phyloP scores from a whole-genome alignment of 1,140 invertebrate species.

The Aphis craccivora region DNA sequence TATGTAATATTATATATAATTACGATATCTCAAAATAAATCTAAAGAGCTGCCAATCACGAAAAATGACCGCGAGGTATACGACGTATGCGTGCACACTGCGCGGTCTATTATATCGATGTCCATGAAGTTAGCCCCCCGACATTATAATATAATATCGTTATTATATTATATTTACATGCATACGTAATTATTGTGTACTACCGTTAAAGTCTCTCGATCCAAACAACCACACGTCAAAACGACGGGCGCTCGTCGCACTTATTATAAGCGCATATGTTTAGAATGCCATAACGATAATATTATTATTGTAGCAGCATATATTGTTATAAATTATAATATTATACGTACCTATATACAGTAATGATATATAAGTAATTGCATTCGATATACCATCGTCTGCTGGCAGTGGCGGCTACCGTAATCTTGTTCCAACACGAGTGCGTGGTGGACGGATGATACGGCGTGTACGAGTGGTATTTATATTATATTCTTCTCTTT shows the following conservation, averaged over 20 bases:
- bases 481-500: conserved; percentile 25
- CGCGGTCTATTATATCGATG: background rate
- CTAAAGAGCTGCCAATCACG: background rate
- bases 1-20: background rate
- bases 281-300: background rate
- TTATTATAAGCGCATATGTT: background rate
- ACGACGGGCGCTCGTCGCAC: background rate
- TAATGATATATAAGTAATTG: conserved; percentile 31
- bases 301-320: background rate
- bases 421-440: conserved; percentile 50
- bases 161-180: background rate
- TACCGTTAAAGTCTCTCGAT: conserved; percentile 43
- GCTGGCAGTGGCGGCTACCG: conserved; percentile 37
- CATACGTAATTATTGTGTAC: background rate
- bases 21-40: background rate
- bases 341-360: background rate
- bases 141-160: too few species aligned
- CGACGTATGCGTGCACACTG: background rate
- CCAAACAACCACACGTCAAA: too few species aligned
- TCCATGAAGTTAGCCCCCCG: too few species aligned
- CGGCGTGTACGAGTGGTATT: conserved; percentile 31
- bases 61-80: background rate
- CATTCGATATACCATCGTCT: conserved; percentile 25
- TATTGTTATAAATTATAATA: conserved; percentile 12
- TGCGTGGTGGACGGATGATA: conserved; percentile 11